These are phyloP conservation scores for Odontocolon sp. DNA, from an alignment of 2,888 invertebrate species.

Conservation along the genomic window DNA sequence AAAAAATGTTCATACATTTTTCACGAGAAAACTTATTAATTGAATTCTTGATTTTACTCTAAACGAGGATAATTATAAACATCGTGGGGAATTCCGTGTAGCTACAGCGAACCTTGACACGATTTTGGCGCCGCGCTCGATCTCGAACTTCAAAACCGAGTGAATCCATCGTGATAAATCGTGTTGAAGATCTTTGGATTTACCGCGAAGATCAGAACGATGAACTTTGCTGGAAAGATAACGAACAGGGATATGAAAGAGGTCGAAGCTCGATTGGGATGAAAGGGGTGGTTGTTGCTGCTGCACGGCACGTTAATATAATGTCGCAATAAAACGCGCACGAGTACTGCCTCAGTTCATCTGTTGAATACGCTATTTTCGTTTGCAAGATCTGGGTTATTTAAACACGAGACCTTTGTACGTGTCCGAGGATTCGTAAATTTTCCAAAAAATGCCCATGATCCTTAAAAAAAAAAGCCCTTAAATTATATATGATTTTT, in stretches of 20 bases:
- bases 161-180: neutral
- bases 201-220: neutral
- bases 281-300: conserved; percentile 1
- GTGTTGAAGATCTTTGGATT: neutral
- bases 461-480: too few species aligned
- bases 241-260: conserved; percentile 2
- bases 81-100: conserved; percentile 17
- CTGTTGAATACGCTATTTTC: conserved; percentile 72
- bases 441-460: neutral
- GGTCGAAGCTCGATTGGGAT: conserved; percentile 6
- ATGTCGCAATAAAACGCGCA: conserved; percentile 49
- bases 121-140: conserved; percentile 44
- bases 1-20: neutral
- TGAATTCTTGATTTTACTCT: conserved; percentile 15
- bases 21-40: neutral
- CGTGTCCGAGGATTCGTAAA: neutral
- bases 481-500: too few species aligned
- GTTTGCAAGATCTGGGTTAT: conserved; percentile 76
- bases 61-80: conserved; percentile 58
- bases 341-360: conserved; percentile 30
- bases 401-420: conserved; percentile 65
- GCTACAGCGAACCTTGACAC: conserved; percentile 59
- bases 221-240: neutral
- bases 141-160: conserved; percentile 12
- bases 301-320: conserved; percentile 14